Evolutionary conservation across 2,888 invertebrate species (phyloP).

Genomic region (Agonopterix alstromeriana): DNA sequence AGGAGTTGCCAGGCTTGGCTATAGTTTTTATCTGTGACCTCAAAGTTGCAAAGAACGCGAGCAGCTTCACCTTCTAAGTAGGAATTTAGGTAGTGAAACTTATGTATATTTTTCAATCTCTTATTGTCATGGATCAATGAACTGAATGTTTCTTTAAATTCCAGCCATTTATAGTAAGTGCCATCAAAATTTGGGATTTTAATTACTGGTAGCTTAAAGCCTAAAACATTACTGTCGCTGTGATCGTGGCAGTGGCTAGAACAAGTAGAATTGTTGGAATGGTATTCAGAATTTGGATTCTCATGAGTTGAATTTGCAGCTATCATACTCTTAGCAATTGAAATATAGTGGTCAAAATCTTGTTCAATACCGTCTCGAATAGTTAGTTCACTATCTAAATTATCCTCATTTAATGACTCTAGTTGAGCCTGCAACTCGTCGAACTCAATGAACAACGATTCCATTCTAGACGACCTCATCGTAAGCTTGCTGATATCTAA

Average conservation of each 20-base stretch:
- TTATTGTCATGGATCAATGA: slow-evolving; percentile 8
- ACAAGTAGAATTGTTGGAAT: neutral
- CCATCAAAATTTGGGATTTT: slow-evolving; percentile 4
- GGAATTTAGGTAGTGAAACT: slow-evolving; percentile 18
- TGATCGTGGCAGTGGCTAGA: neutral
- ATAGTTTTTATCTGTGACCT: slow-evolving; percentile 6
- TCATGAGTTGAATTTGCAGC: neutral
- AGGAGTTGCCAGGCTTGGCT: slow-evolving; percentile 6
- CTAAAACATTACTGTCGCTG: neutral
- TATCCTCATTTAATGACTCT: neutral
- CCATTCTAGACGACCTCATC: slow-evolving; percentile 5
- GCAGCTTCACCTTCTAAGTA: slow-evolving; percentile 15
- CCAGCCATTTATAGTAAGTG: slow-evolving; percentile 3
- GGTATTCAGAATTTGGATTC: neutral
- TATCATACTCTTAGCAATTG: slow-evolving; percentile 1
- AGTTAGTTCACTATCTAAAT: slow-evolving; percentile 1
- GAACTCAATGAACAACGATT: slow-evolving; percentile 7
- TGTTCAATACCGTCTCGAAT: slow-evolving; percentile 5
- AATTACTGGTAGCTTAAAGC: slow-evolving; percentile 3
- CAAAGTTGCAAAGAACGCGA: slow-evolving; percentile 8
- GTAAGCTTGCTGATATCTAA: slow-evolving; percentile 4
- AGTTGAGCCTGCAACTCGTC: slow-evolving; percentile 10
- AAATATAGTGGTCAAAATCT: slow-evolving; percentile 6
- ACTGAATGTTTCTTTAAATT: slow-evolving; percentile 2
- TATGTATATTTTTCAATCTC: slow-evolving; percentile 12